phyloP scores from a whole-genome alignment of 2,888 invertebrate genomes.

The Cephus runcator region DNA sequence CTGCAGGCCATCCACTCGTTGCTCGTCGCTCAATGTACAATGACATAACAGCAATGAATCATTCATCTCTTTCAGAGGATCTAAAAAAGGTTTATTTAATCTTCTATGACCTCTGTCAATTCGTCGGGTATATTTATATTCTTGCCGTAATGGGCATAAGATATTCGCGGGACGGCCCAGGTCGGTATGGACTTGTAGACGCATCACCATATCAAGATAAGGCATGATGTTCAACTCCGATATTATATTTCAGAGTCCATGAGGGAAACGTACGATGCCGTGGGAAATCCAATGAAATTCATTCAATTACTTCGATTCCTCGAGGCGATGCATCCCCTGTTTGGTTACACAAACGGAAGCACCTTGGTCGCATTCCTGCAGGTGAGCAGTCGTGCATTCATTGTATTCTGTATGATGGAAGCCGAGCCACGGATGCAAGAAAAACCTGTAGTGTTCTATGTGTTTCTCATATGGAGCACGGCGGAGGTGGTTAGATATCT shows the following conservation, averaged over 20 bases:
- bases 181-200: conserved; percentile 57
- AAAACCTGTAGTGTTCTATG: conserved; percentile 87
- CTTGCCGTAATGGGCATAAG: conserved; percentile 78
- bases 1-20: no score
- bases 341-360: conserved; percentile 88
- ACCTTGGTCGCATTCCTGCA: conserved; percentile 80
- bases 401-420: conserved; percentile 85
- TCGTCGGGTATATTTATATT: conserved; percentile 85
- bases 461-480: conserved; percentile 86
- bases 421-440: conserved; percentile 87
- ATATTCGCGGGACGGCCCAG: conserved; percentile 79
- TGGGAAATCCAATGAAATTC: conserved; percentile 83
- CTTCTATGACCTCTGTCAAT: conserved; percentile 91
- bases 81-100: conserved; percentile 85
- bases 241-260: conserved; percentile 69
- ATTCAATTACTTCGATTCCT: conserved; percentile 85
- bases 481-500: conserved; percentile 93
- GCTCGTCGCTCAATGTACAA: no score
- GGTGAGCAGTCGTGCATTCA: conserved; percentile 80
- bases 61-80: conserved; percentile 71
- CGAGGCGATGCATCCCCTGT: conserved; percentile 89
- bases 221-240: neutral
- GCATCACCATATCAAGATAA: neutral
- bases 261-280: conserved; percentile 75
- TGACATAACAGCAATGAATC: no score